phyloP scores from a whole-genome alignment of 2,113 vertebrate species.

The Oreotrochilus melanogaster region DNA sequence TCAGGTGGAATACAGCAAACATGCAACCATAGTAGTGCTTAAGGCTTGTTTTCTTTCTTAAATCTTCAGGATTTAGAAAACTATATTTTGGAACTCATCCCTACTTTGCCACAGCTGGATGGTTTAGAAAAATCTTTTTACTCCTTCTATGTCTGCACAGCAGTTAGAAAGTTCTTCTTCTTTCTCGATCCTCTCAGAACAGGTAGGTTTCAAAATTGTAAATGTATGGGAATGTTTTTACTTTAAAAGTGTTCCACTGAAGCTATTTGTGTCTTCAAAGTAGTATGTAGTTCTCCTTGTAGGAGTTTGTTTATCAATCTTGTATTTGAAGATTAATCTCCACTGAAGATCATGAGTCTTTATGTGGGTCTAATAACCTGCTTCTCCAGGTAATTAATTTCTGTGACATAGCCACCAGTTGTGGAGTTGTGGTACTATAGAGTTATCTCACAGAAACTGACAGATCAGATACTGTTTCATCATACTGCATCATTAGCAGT shows the following conservation, averaged over 20 bases:
- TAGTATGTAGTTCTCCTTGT: neutral
- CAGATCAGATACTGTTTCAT: neutral
- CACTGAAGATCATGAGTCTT: neutral
- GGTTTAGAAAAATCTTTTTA: constrained; percentile 99
- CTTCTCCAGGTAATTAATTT: neutral
- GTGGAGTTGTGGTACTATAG: neutral
- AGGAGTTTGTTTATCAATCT: neutral
- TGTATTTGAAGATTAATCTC: neutral
- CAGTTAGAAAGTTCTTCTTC: constrained; percentile 98
- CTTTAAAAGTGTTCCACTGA: neutral
- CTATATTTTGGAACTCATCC: constrained; percentile 97
- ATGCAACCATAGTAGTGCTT: neutral
- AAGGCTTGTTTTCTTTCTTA: neutral
- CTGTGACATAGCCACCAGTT: neutral
- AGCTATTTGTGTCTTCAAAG: neutral
- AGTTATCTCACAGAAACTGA: neutral
- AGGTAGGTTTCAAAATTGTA: constrained; percentile 74
- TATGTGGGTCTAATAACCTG: neutral
- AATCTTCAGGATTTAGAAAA: constrained; percentile 93
- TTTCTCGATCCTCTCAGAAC: constrained; percentile 97
- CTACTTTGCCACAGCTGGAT: constrained; percentile 95
- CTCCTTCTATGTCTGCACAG: constrained; percentile 98
- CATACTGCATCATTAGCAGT: neutral
- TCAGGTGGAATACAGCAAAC: neutral
- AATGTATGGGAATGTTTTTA: neutral